A percentile compares a stretch with the other conserved stretches of the same genome.
phyloP scores from a whole-genome alignment of 1,140 invertebrate species.

The Neomicropteryx cornuta region DNA sequence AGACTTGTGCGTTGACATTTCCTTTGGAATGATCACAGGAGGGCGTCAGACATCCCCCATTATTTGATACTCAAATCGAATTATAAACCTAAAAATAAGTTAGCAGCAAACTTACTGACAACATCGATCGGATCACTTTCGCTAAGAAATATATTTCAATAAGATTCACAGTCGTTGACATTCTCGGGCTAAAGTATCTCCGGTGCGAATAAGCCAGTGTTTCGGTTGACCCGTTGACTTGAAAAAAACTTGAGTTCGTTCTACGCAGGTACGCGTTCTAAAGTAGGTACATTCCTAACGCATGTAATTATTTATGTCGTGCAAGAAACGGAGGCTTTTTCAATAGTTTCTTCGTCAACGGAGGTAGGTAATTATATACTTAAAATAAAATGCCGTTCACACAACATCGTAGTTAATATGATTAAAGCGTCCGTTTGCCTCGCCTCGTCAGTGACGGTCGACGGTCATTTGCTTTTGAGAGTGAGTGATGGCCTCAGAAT shows the following conservation, averaged over 20 bases:
- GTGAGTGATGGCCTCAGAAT: no score
- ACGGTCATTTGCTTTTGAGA: no score
- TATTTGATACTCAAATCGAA: no score
- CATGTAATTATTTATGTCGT: constrained; percentile 84
- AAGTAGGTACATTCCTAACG: constrained; percentile 45
- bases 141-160: constrained; percentile 85
- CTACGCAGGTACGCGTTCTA: background rate
- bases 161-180: constrained; percentile 77
- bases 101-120: constrained; percentile 56
- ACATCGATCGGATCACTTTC: constrained; percentile 82
- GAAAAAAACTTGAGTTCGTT: background rate
- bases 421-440: no score
- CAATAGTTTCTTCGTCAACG: constrained; percentile 83
- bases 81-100: background rate
- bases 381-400: no score
- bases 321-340: constrained; percentile 92
- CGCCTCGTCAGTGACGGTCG: no score
- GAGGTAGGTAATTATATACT: no score
- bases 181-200: constrained; percentile 80
- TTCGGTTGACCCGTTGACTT: no score
- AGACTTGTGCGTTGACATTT: no score
- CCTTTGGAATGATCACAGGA: no score
- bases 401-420: no score
- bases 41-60: no score
- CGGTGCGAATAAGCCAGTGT: constrained; percentile 69